A percentile compares a stretch with the other conserved stretches of the same genome.
These are phyloP conservation scores for Ips typographus DNA, from an alignment of 1,140 invertebrate species.

Conservation along the genomic window DNA sequence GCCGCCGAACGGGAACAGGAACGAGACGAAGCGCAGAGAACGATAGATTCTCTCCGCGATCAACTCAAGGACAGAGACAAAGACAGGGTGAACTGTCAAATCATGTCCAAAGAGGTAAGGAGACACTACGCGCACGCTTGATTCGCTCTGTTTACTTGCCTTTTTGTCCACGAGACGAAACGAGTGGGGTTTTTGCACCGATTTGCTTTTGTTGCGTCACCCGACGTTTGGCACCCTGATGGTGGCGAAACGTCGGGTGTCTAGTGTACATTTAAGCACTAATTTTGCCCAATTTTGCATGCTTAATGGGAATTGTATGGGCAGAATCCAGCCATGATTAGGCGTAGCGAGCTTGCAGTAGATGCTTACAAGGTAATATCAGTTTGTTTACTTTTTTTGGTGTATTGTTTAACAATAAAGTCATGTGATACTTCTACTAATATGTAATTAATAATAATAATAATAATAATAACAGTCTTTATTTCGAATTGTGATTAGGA, in stretches of 20 bases:
- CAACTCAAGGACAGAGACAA: conserved; percentile 64
- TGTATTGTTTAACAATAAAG: no score
- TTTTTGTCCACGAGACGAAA: no score
- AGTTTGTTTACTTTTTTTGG: not conserved
- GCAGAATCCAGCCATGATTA: conserved; percentile 26
- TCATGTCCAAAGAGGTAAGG: conserved; percentile 59
- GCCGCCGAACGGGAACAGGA: conserved; percentile 74
- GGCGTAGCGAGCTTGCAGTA: conserved; percentile 31
- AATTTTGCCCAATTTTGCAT: conserved; percentile 33
- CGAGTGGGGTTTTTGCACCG: no score
- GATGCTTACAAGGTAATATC: conserved; percentile 30
- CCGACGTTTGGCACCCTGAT: no score
- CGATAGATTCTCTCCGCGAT: conserved; percentile 62
- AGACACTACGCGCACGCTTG: no score
- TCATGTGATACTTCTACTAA: no score
- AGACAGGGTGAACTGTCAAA: conserved; percentile 58
- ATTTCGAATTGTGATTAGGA: no score
- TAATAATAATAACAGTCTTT: no score
- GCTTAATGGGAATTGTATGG: conserved; percentile 24
- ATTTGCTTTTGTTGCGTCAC: no score
- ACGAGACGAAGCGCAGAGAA: conserved; percentile 71
- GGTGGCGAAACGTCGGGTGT: no score
- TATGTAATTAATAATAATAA: no score
- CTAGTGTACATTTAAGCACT: not conserved
- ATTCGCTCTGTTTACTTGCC: no score